Evolutionary conservation across 2,113 vertebrate species (phyloP).

Genomic region (Octodon degus): DNA sequence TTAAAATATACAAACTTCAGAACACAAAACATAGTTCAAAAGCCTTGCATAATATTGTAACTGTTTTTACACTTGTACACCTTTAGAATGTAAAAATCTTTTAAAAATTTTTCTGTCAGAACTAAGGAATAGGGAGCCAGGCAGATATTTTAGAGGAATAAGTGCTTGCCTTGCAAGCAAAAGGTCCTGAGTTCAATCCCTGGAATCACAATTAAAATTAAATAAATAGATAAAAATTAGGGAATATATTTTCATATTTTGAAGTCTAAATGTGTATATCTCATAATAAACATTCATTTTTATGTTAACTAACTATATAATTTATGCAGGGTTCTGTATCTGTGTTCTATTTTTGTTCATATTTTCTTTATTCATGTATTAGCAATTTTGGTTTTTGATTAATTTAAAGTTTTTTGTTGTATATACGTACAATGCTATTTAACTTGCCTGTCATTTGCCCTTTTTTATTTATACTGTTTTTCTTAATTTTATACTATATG

Average conservation of each 20-base stretch:
- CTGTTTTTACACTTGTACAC: rapidly evolving
- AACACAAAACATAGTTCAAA: not conserved
- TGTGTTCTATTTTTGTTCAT: not conserved
- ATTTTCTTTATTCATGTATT: not conserved
- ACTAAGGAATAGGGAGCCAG: not conserved
- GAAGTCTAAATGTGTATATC: not conserved
- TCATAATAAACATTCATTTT: not conserved
- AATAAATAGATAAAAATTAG: not conserved
- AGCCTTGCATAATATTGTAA: not conserved
- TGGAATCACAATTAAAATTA: no score
- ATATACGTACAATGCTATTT: not conserved
- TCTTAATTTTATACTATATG: not conserved
- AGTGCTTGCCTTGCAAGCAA: no score
- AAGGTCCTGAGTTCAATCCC: no score
- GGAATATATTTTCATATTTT: not conserved
- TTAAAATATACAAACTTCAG: not conserved
- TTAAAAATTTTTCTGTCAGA: not conserved
- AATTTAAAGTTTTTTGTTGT: not conserved
- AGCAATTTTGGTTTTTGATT: not conserved
- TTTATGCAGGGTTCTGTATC: not conserved
- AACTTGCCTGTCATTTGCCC: not conserved
- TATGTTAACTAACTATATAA: not conserved
- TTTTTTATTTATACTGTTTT: not conserved
- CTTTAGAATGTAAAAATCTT: not conserved
- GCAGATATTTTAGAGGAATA: no score